These are phyloP conservation scores for Ips nitidus DNA, from an alignment of 1,140 invertebrate genomes.

Conservation along the genomic window DNA sequence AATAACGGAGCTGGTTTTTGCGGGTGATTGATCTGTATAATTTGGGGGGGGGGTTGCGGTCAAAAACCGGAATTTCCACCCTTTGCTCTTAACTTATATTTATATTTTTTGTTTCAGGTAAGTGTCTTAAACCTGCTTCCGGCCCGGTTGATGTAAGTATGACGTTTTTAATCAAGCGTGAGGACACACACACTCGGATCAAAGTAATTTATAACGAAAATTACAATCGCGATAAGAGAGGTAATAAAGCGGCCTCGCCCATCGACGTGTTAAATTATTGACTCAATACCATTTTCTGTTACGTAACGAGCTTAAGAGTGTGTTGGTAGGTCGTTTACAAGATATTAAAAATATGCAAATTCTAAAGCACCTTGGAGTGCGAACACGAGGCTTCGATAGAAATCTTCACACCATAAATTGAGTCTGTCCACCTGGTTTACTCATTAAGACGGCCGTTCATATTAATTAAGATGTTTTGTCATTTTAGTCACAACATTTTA, in stretches of 20 bases:
- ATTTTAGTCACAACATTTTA: neutral
- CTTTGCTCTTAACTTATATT: too few relatives aligned
- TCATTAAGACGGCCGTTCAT: neutral
- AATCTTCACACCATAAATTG: slow-evolving; percentile 14
- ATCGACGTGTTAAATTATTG: neutral
- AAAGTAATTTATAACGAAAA: too few relatives aligned
- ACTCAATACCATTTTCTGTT: neutral
- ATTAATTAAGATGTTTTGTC: slow-evolving; percentile 10
- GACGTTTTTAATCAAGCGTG: too few relatives aligned
- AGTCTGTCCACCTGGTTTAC: slow-evolving; percentile 7
- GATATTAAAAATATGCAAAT: slow-evolving; percentile 15
- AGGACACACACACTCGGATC: too few relatives aligned
- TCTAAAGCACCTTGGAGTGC: slow-evolving; percentile 9
- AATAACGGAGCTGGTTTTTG: too few relatives aligned
- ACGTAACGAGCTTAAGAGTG: neutral
- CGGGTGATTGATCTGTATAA: too few relatives aligned
- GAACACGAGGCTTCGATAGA: slow-evolving; percentile 3
- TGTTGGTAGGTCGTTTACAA: slow-evolving; percentile 4
- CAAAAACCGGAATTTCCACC: too few relatives aligned
- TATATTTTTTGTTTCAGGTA: too few relatives aligned
- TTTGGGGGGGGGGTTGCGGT: too few relatives aligned
- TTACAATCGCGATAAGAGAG: too few relatives aligned
- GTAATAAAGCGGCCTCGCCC: neutral
- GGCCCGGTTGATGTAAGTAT: too few relatives aligned
- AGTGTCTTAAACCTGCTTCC: too few relatives aligned